A percentile compares a stretch with the other conserved stretches of the same genome.
These are phyloP conservation scores for Hesperia comma DNA, from an alignment of 2,888 invertebrate species.

Conservation along the genomic window DNA sequence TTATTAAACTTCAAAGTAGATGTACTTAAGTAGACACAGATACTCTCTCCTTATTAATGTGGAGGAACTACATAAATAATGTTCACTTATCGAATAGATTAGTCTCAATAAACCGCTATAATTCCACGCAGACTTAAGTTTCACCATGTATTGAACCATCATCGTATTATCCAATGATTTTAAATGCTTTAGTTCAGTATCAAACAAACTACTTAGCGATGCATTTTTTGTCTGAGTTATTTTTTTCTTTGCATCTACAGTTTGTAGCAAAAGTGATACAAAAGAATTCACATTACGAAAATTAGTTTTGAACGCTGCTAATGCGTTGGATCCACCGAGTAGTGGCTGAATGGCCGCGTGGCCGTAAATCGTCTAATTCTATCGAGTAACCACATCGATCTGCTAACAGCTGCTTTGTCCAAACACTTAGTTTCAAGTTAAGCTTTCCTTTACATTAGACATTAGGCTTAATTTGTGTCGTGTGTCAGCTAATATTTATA, in stretches of 20 bases:
- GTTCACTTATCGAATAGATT: too few species aligned
- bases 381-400: conserved; percentile 51
- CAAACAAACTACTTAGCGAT: too few species aligned
- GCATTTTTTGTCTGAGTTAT: too few species aligned
- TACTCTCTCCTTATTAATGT: too few species aligned
- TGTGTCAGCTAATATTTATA: conserved; percentile 76
- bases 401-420: conserved; percentile 73
- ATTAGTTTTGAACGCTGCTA: conserved; percentile 22
- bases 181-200: too few species aligned
- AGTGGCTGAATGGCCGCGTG: conserved; percentile 23
- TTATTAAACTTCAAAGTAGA: too few species aligned
- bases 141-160: too few species aligned
- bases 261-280: conserved; percentile 1
- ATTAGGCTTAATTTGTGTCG: conserved; percentile 82
- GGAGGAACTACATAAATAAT: too few species aligned
- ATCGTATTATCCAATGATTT: too few species aligned
- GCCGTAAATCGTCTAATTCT: conserved; percentile 47
- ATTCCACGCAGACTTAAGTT: too few species aligned
- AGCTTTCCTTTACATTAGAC: conserved; percentile 76
- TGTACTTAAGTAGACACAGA: too few species aligned
- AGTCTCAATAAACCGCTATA: too few species aligned
- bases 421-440: conserved; percentile 80
- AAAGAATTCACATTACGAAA: conserved; percentile 27
- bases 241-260: neutral
- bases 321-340: conserved; percentile 28